Evolutionary conservation across 2,888 invertebrate genomes (phyloP), one percentile per base, ranked within the genome.

Genomic region (Dastarcus helophoroides): DNA sequence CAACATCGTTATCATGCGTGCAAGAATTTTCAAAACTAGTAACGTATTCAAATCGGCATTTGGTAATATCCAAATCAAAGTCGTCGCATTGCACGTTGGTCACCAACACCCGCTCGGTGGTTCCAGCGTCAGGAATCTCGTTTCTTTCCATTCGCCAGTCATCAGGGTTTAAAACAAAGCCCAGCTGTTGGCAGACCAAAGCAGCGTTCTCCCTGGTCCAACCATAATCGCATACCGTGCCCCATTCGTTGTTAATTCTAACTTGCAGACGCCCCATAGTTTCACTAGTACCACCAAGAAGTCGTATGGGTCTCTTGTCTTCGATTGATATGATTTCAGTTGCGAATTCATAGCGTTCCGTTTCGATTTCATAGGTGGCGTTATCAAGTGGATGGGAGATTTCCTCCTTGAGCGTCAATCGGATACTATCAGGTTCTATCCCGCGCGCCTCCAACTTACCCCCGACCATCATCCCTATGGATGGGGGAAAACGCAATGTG

Each of bases 381-480:
- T 79, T 79, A 37, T 73, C 73, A 36, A 69, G 68, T 2, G 67
- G 60, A 60, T 80, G 71, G 5, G 73, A 57, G 0, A 80, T 68
- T 54, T 84, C 82, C 47, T 85, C 77, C 54, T 83, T 83, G 4
- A 86, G 56, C 0, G 84, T 85, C 44, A 86, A 75, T 26, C 76
- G 67, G 28, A 88, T 86, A 48, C 83, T 82, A 51, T 79, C 81
- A 0, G 84, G 83, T 17, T 76, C 68, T 36, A 76, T 72, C 1
- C 88, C 88, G 46, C 79, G 70, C 0, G 88, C 88, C 48, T 85
- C 85, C 24, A 95, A 62, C 56, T 80, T 79, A 1, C 95, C 95
- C 22, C 93, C 93, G 2, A 97, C 81, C 80, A 98, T 88, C 71
- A 98, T 89, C 5, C 95, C 94, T 31, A 97, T 80, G 13, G 89